A percentile compares a stretch with the other conserved stretches of the same genome.
phyloP scores from a whole-genome alignment of 2,888 invertebrate genomes.

The Brachypterus glaber region DNA sequence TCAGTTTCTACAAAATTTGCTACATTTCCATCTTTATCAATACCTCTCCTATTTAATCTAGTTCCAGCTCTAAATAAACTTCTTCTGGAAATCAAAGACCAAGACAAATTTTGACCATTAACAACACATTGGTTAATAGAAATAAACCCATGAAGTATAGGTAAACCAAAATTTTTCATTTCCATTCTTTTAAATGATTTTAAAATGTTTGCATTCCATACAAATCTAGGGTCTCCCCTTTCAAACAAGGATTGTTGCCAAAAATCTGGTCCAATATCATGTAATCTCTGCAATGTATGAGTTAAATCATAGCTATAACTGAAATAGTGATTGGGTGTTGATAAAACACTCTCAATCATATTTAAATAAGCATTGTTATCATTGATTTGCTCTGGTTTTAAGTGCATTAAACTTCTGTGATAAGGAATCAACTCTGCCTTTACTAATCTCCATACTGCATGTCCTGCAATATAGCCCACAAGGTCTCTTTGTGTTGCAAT shows the following conservation, averaged over 20 bases:
- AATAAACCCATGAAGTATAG: conserved; percentile 84
- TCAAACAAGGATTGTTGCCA: conserved; percentile 66
- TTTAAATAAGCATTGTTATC: conserved; percentile 76
- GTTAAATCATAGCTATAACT: conserved; percentile 91
- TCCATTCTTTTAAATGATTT: conserved; percentile 66
- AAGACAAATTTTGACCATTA: conserved; percentile 72
- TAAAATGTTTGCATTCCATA: conserved; percentile 86
- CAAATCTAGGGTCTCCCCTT: conserved; percentile 78
- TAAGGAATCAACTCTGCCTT: conserved; percentile 81
- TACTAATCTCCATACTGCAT: conserved; percentile 68
- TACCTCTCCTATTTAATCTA: conserved; percentile 78
- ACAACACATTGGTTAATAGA: conserved; percentile 71
- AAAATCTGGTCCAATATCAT: conserved; percentile 75
- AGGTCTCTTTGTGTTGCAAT: conserved; percentile 76
- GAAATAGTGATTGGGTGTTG: conserved; percentile 84
- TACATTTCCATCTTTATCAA: conserved; percentile 80
- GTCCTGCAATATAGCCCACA: conserved; percentile 73
- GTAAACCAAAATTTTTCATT: conserved; percentile 72
- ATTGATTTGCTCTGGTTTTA: conserved; percentile 71
- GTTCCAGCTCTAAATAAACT: conserved; percentile 83
- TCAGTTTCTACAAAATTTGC: conserved; percentile 99
- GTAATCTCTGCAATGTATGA: conserved; percentile 80
- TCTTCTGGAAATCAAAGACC: conserved; percentile 84
- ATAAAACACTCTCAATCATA: conserved; percentile 75
- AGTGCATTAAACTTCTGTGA: conserved; percentile 71